Evolutionary conservation across 2,888 invertebrate genomes (phyloP), one percentile per base, ranked within the genome.

Genomic region (Leucophenga maculata): DNA sequence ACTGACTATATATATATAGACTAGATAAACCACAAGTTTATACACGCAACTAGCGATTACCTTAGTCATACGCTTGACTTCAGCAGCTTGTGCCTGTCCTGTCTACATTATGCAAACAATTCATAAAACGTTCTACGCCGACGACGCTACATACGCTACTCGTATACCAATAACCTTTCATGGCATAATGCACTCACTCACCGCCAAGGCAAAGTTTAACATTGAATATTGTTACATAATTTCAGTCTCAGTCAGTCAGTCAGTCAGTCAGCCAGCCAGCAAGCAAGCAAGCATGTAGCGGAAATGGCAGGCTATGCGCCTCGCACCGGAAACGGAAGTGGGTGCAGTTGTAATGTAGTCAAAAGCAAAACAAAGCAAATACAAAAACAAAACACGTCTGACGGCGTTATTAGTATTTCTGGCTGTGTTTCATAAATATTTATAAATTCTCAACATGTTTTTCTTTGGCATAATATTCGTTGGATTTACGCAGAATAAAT

Each of bases 121-220:
- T 26, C 48, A 64, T 16, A 4, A 50, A 39, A 39, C 39, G 8
- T 39, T 39, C 39, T 11, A 6, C 9, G 8, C 39, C 8, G 8
- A 11, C 39, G 39, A 39, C 8, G 39, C 39, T 3, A 8, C 8
- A 8, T 11, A 6, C 60, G n/a, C 3, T 39, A 39, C 39, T 39
- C 60, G 26, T 67, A 75, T 71, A 77, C 75, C 75, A 77, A 82
- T 82, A 78, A 72, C 68, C 70, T 68, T 73, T 71, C 54, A 72
- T 54, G 22, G 60, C 72, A 73, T 75, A 78, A 75, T 78, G 80
- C 71, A 73, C 75, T 81, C 74, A 74, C 74, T 73, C 16, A 16
- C 39, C 11, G 39, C 11, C 39, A 39, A 39, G 39, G 39, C 39
- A 39, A 50, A 50, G 50, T 50, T 18, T 50, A 4, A 50, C 16